A percentile compares a stretch with the other conserved stretches of the same genome.
phyloP scores from a whole-genome alignment of 2,888 invertebrate genomes.

The Megalurothrips usitatus region DNA sequence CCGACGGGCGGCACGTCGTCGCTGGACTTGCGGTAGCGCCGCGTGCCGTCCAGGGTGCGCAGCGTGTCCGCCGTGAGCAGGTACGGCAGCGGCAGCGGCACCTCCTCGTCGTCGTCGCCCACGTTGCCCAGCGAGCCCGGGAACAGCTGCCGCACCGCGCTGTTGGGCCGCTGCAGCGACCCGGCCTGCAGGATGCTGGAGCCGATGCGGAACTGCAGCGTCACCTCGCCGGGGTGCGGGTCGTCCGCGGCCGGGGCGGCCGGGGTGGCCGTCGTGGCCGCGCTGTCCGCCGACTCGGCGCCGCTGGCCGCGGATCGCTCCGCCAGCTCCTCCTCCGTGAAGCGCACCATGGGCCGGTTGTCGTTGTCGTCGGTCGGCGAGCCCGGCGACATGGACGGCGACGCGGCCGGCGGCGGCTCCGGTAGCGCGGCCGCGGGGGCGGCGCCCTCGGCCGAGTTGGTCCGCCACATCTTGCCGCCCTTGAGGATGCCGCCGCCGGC shows the following conservation, averaged over 20 bases:
- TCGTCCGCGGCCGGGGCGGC: not conserved
- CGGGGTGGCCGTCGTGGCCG: not conserved
- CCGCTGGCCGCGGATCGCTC: slow-evolving; percentile 33
- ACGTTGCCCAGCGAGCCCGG: slow-evolving; percentile 54
- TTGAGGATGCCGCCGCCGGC: slow-evolving; percentile 69
- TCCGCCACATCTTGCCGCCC: slow-evolving; percentile 72
- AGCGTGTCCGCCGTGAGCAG: slow-evolving; percentile 34
- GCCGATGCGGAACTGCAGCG: slow-evolving; percentile 6
- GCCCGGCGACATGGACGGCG: slow-evolving; percentile 30
- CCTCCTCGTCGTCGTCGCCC: slow-evolving; percentile 34
- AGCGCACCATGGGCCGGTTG: slow-evolving; percentile 27
- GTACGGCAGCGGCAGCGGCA: slow-evolving; percentile 29
- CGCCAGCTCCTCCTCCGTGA: slow-evolving; percentile 29
- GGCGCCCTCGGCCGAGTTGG: slow-evolving; percentile 43
- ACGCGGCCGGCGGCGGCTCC: slow-evolving; percentile 35
- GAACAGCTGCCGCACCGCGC: slow-evolving; percentile 79
- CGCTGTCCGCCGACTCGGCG: slow-evolving; percentile 38
- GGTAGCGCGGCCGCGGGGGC: slow-evolving; percentile 35
- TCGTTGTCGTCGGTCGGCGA: slow-evolving; percentile 31
- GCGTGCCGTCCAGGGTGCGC: slow-evolving; percentile 6
- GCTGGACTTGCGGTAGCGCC: slow-evolving; percentile 45
- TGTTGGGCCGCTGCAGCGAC: slow-evolving; percentile 55
- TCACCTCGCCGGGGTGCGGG: slow-evolving; percentile 3
- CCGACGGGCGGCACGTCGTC: slow-evolving; percentile 48
- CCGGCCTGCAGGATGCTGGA: slow-evolving; percentile 21